Percentiles rank a stretch among this genome's conserved stretches.
Conservation (phyloP, 2,113 vertebrate genomes). For the Pluvialis apricaria region DNA sequence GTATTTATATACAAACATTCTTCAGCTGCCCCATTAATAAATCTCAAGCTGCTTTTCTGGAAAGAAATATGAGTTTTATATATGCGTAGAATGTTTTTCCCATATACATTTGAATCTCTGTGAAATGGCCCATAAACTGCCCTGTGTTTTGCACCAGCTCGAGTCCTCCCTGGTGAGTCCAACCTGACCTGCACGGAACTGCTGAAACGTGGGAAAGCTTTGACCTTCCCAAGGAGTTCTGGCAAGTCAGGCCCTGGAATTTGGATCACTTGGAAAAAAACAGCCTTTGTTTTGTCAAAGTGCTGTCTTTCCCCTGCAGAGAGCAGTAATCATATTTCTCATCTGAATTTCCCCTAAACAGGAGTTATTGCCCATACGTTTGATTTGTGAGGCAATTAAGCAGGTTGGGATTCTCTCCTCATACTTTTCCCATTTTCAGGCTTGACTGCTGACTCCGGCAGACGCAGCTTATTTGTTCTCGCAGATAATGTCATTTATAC, state of each 20-base stretch:
- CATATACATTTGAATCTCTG: not conserved
- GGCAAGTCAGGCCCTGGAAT: not conserved
- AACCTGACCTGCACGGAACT: not conserved
- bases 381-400: constrained; percentile 52
- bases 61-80: not conserved
- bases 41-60: not conserved
- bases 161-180: fast-evolving
- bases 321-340: constrained; percentile 16
- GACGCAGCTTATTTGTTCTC: not conserved
- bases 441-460: not conserved
- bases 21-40: not conserved
- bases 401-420: constrained; percentile 11
- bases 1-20: not conserved
- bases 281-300: not conserved
- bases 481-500: not conserved
- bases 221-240: not conserved
- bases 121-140: not conserved
- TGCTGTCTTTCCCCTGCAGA: not conserved
- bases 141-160: not conserved
- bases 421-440: constrained; percentile 1
- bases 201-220: not conserved
- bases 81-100: not conserved
- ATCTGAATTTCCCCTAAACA: not conserved
- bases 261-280: not conserved
- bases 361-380: constrained; percentile 6